These are phyloP conservation scores for Atlantisia rogersi DNA, from an alignment of 2,113 vertebrate species.

Conservation along the genomic window DNA sequence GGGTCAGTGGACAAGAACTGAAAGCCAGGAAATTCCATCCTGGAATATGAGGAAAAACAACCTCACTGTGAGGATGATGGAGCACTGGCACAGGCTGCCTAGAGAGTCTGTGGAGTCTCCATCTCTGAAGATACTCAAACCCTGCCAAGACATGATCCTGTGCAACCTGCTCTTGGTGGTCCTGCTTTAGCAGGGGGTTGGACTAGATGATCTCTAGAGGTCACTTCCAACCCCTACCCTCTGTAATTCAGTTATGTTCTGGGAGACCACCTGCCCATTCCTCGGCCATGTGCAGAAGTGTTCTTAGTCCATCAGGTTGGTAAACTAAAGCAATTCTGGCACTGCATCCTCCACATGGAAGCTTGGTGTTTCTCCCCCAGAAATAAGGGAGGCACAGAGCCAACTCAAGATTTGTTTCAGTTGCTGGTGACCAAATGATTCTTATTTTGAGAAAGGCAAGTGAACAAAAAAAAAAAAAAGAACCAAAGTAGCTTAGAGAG, in stretches of 20 bases:
- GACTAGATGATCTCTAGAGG: too few relatives aligned
- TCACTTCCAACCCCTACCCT: too few relatives aligned
- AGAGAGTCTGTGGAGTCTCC: too few relatives aligned
- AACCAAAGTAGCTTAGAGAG: not conserved
- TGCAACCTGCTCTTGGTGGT: too few relatives aligned
- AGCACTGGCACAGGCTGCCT: too few relatives aligned
- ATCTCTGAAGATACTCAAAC: too few relatives aligned
- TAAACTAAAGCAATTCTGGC: not conserved
- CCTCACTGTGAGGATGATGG: too few relatives aligned
- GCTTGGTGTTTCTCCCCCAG: not conserved
- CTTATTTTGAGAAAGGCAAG: not conserved
- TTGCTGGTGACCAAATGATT: not conserved
- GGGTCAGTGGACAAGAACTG: too few relatives aligned
- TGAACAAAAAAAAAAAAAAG: not conserved
- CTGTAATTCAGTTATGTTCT: not conserved
- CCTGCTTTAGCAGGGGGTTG: too few relatives aligned
- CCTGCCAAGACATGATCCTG: too few relatives aligned
- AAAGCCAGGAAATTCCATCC: too few relatives aligned
- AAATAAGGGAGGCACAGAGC: not conserved
- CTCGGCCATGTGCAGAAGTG: not conserved
- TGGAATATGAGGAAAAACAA: too few relatives aligned
- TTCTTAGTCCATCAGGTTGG: not conserved
- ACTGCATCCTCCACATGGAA: not conserved
- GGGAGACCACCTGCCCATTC: not conserved
- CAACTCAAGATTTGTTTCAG: not conserved